Evolutionary conservation across 2,797 vertebrate genomes (phyloP), one percentile per base, ranked within the genome.

Genomic region (Sebastes baramenuke): DNA sequence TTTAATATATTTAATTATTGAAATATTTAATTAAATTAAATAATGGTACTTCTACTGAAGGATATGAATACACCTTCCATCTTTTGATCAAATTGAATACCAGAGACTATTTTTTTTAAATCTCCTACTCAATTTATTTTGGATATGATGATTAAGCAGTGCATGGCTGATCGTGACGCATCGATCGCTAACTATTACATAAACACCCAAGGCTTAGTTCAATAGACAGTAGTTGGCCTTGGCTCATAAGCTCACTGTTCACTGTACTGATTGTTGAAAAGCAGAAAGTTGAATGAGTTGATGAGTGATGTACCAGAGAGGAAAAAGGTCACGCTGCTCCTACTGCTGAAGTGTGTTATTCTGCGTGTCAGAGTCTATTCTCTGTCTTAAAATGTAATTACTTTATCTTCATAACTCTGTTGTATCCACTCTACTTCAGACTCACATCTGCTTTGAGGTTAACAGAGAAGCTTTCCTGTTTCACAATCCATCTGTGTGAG

Each of bases 381-480:
- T 80, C 59, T 11, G 3, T 61, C 59, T 32, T n/a, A 32, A 32
- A 29, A 61, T 9, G 18, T 12, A 32, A 32, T 61, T 20, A 5
- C 4, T 7, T 66, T 71, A 24, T 65, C 29, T 70, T 11, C 4
- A 42, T 32, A 65, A 42, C 38, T 67, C 18, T 52, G 27, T 38
- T 34, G 8, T 16, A 54, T 62, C 13, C 20, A 30, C 66, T 67
- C 36, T 12, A 34, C 58, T 32, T 62, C 27, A 79, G 52, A 60
- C 66, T 29, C 29, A 65, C 59, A 67, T 67, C 55, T 76, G 46
- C 59, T 82, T 55, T n/a, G 34, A 62, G 54, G 34, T 6, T 62
- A 65, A 72, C n/a, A 24, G 58, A 72, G 49, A 36, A 72, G 64
- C 52, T 12, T 77, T 73, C 65, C 49, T 49, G n/a, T 32, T 75